Evolutionary conservation across 2,113 vertebrate species (phyloP).

Genomic region (Platysternon megacephalum): DNA sequence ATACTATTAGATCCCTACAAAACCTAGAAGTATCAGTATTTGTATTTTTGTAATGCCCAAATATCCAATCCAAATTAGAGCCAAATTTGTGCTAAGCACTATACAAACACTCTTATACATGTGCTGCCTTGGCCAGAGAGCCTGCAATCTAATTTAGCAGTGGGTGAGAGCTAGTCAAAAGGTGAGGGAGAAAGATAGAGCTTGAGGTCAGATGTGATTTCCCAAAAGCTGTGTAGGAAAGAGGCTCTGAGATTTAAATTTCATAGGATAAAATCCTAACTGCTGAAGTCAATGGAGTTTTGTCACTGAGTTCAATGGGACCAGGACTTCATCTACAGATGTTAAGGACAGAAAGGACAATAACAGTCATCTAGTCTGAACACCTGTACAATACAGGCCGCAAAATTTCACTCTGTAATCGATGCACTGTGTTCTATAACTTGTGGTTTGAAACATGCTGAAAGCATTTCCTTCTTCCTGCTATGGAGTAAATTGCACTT

Average conservation of each 20-base stretch:
- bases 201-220: background rate
- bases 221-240: background rate
- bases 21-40: background rate
- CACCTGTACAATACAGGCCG: background rate
- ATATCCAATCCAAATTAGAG: fast-evolving
- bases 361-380: background rate
- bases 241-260: background rate
- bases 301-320: background rate
- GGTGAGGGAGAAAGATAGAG: background rate
- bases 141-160: background rate
- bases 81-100: background rate
- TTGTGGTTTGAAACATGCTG: background rate
- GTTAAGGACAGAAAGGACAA: background rate
- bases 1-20: background rate
- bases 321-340: background rate
- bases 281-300: background rate
- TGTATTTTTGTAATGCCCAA: background rate
- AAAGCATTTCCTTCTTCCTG: background rate
- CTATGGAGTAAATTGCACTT: background rate
- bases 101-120: background rate
- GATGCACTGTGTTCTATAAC: background rate
- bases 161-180: background rate
- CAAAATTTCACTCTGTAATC: background rate
- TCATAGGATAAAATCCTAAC: background rate
- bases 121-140: background rate